Evolutionary conservation across 1,140 invertebrate genomes (phyloP).

Genomic region (Palaemon carinicauda): DNA sequence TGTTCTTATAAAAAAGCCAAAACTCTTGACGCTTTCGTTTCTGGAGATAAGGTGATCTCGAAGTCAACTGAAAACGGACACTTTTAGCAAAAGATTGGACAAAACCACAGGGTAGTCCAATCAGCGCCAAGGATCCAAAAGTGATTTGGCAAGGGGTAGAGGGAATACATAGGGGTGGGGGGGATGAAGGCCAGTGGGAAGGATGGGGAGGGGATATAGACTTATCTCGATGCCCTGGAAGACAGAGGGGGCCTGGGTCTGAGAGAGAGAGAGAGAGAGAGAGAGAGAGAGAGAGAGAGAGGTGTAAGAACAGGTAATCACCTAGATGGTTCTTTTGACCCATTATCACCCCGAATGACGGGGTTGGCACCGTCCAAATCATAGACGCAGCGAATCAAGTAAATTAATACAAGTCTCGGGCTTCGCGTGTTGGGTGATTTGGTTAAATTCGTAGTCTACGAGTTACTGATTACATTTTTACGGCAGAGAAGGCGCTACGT

Average conservation of each 20-base stretch:
- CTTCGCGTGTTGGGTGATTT: slow-evolving; percentile 47
- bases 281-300: not conserved
- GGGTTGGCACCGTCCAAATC: slow-evolving; percentile 43
- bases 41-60: too few species aligned
- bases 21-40: too few species aligned
- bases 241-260: not conserved
- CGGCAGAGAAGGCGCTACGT: slow-evolving; percentile 46
- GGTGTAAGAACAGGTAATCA: slow-evolving; percentile 33
- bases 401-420: slow-evolving; percentile 48
- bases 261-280: not conserved
- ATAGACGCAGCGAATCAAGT: slow-evolving; percentile 42
- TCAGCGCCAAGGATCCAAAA: too few species aligned
- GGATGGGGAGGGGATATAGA: not conserved
- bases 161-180: not conserved
- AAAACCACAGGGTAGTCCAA: too few species aligned
- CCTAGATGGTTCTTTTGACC: slow-evolving; percentile 36
- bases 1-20: too few species aligned
- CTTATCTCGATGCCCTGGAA: not conserved
- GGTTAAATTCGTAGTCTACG: slow-evolving; percentile 52
- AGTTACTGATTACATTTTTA: slow-evolving; percentile 53
- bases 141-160: not conserved
- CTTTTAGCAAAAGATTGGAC: too few species aligned
- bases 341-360: slow-evolving; percentile 46
- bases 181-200: not conserved
- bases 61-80: too few species aligned